These are phyloP conservation scores for Liodrosophila aerea DNA, from an alignment of 2,888 invertebrate genomes.

Conservation along the genomic window DNA sequence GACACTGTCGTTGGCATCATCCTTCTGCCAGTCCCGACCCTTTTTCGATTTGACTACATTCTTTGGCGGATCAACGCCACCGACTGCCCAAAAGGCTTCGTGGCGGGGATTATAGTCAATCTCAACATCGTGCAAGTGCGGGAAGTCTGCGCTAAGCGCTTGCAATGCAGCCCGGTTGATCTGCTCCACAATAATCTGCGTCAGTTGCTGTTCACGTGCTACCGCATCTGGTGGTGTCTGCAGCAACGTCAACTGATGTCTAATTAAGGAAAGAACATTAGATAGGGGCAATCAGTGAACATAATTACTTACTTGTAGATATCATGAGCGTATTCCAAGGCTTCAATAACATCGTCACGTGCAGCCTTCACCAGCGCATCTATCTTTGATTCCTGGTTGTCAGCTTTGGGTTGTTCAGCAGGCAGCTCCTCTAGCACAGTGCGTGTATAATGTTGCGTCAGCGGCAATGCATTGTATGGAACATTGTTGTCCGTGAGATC, in stretches of 20 bases:
- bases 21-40: conserved; percentile 81
- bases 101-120: conserved; percentile 90
- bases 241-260: conserved; percentile 33
- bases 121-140: conserved; percentile 85
- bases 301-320: conserved; percentile 59
- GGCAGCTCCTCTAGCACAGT: conserved; percentile 86
- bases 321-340: conserved; percentile 70
- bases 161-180: conserved; percentile 88
- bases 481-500: conserved; percentile 85
- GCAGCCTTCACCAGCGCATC: conserved; percentile 52
- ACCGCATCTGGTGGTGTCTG: conserved; percentile 27
- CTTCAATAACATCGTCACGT: conserved; percentile 75
- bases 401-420: not conserved
- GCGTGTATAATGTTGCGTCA: conserved; percentile 90
- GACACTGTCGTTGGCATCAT: conserved; percentile 84
- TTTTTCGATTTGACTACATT: conserved; percentile 82
- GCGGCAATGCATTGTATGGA: conserved; percentile 87
- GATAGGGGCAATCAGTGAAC: not conserved
- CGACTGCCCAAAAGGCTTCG: conserved; percentile 93
- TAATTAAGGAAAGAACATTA: conserved; percentile 1
- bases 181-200: conserved; percentile 85
- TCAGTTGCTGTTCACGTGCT: conserved; percentile 63
- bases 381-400: conserved; percentile 21
- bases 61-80: conserved; percentile 86
- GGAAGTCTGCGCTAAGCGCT: conserved; percentile 84